These are phyloP conservation scores for Stenichneumon culpator DNA, from an alignment of 2,888 invertebrate species.

Conservation along the genomic window DNA sequence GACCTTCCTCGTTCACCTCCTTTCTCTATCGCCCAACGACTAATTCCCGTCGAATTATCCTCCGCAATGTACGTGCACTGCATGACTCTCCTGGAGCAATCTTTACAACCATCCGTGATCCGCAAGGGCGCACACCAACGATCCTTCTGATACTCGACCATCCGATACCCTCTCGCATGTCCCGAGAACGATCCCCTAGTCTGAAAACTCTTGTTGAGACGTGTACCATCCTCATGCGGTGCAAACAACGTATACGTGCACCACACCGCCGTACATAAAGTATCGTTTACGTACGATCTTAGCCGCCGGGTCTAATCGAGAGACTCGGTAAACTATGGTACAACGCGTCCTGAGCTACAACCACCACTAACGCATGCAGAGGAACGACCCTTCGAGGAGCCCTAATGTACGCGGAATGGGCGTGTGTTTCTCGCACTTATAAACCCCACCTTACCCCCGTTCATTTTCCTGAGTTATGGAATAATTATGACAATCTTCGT, in stretches of 20 bases:
- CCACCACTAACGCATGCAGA: background rate
- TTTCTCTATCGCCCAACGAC: conserved; percentile 51
- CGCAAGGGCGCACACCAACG: conserved; percentile 13
- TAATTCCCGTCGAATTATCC: conserved; percentile 65
- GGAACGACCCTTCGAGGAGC: conserved; percentile 51
- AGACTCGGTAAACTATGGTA: conserved; percentile 25
- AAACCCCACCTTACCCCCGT: conserved; percentile 13
- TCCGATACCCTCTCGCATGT: background rate
- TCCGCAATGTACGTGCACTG: conserved; percentile 51
- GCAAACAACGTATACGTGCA: background rate
- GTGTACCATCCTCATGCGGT: background rate
- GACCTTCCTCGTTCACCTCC: conserved; percentile 29
- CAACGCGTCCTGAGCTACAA: conserved; percentile 25
- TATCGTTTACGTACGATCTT: conserved; percentile 30
- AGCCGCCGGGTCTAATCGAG: conserved; percentile 60
- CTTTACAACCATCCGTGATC: conserved; percentile 5
- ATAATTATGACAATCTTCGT: conserved; percentile 76
- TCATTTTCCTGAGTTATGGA: conserved; percentile 67
- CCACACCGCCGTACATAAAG: conserved; percentile 4
- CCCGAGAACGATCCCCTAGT: background rate
- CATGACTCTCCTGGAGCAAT: conserved; percentile 20
- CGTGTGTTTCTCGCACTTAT: conserved; percentile 62
- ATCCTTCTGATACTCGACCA: conserved; percentile 46
- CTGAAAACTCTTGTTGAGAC: background rate
- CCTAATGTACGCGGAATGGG: conserved; percentile 43